Percentiles rank a stretch among this genome's conserved stretches.
phyloP scores from a whole-genome alignment of 2,113 vertebrate genomes.

The Tinamus guttatus region DNA sequence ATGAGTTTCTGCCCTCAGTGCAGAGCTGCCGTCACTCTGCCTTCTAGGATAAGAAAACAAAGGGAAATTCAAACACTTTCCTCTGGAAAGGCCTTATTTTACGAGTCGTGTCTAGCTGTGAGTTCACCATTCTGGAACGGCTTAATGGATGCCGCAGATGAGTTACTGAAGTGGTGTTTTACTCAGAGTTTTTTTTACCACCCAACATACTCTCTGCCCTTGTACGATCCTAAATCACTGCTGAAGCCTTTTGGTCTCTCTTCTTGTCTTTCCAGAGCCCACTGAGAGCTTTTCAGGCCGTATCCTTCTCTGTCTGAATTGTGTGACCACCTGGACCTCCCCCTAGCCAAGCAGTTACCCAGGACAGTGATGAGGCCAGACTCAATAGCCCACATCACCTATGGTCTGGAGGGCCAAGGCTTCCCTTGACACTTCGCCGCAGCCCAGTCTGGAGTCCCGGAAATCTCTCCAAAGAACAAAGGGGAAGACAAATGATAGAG shows the following conservation, averaged over 20 bases:
- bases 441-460: neutral
- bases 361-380: too few species aligned
- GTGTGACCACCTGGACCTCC: neutral
- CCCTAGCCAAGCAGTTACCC: accelerated
- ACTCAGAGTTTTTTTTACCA: neutral
- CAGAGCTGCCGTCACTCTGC: accelerated
- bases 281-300: neutral
- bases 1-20: neutral
- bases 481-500: neutral
- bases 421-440: neutral
- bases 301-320: neutral
- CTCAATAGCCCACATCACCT: neutral
- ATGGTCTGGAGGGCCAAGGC: neutral
- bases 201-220: neutral
- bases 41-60: accelerated
- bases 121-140: neutral
- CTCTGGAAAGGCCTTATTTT: neutral
- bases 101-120: neutral
- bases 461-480: neutral
- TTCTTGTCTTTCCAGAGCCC: neutral
- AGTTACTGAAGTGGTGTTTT: neutral
- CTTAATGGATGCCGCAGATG: neutral
- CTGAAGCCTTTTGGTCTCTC: neutral
- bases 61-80: neutral
- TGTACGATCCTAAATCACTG: neutral